Evolutionary conservation across 23 tunicate genomes (phyloP).

Genomic region (Clavelina lepadiformis): DNA sequence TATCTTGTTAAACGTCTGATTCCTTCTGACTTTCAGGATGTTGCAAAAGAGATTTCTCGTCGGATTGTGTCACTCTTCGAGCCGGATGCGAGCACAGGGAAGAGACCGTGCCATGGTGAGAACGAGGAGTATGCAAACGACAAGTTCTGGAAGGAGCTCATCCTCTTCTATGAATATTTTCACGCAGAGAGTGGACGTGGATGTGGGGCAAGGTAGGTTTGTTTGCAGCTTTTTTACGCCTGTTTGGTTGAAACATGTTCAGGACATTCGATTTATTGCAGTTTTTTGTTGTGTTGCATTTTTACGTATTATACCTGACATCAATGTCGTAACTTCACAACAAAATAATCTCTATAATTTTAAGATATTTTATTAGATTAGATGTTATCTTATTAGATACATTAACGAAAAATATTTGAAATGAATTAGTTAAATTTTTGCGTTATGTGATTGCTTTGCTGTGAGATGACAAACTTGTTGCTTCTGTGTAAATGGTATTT

Average conservation of each 20-base stretch:
- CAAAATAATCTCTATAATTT: no score
- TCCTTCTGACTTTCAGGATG: constrained; percentile 38
- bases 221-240: neutral
- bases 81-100: constrained; percentile 63
- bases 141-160: constrained; percentile 70
- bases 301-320: no score
- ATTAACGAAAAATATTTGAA: no score
- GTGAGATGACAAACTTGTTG: no score
- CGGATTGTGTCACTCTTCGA: constrained; percentile 84
- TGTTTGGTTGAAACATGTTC: neutral
- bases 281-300: no score
- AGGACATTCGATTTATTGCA: no score
- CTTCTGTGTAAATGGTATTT: no score
- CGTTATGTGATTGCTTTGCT: no score
- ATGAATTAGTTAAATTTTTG: no score
- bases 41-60: constrained; percentile 73
- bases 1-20: neutral
- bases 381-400: no score
- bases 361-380: no score
- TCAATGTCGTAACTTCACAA: no score
- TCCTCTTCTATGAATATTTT: constrained; percentile 79
- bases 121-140: constrained; percentile 54
- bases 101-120: constrained; percentile 84
- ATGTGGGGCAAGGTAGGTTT: constrained; percentile 89
- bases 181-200: constrained; percentile 90